A percentile compares a stretch with the other conserved stretches of the same genome.
These are phyloP conservation scores for Ctenomys sociabilis DNA, from an alignment of 2,113 vertebrate genomes.

Conservation along the genomic window DNA sequence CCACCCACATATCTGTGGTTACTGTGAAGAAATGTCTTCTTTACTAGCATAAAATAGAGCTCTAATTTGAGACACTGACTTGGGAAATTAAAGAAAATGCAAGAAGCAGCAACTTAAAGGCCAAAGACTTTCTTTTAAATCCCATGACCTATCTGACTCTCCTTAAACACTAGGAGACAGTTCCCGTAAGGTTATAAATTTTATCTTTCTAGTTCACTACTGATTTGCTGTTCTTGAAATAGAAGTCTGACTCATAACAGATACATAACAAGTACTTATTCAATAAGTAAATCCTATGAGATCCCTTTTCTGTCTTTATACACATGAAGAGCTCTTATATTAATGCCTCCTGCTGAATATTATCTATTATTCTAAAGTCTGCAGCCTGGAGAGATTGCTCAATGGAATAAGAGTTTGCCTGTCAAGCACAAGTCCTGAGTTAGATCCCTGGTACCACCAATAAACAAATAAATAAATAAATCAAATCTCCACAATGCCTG, in stretches of 20 bases:
- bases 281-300: neutral
- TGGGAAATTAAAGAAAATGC: neutral
- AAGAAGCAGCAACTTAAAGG: neutral
- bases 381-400: too few relatives aligned
- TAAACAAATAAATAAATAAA: neutral
- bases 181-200: neutral
- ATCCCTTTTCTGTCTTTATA: neutral
- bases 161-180: neutral
- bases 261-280: neutral
- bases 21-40: neutral
- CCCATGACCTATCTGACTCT: neutral
- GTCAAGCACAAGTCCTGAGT: too few relatives aligned
- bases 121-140: neutral
- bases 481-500: neutral
- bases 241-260: neutral
- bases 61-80: neutral
- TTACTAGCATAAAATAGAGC: neutral
- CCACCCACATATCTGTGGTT: neutral
- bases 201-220: neutral
- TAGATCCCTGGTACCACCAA: too few relatives aligned
- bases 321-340: neutral
- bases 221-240: neutral
- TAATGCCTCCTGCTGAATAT: neutral
- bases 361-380: neutral
- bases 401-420: too few relatives aligned